Percentiles rank a stretch among this genome's conserved stretches.
Evolutionary conservation across 2,113 vertebrate genomes (phyloP).

Genomic region (Todiramphus chloris): DNA sequence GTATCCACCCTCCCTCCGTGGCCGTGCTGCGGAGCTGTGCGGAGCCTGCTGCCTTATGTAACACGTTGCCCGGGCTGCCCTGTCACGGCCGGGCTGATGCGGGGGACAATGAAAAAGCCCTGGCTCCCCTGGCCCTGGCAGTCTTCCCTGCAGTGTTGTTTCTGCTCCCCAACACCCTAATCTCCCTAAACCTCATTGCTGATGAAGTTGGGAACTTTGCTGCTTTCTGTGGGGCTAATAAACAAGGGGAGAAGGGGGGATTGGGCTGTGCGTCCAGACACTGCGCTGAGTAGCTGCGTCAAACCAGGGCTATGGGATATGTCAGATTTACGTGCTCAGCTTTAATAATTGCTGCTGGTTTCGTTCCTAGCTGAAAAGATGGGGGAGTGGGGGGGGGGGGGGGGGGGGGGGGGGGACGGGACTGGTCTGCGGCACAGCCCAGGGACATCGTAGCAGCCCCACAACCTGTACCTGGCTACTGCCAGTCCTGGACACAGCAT

Average conservation of each 20-base stretch:
- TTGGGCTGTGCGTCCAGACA: constrained; percentile 46
- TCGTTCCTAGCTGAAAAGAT: constrained; percentile 24
- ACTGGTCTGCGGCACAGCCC: neutral
- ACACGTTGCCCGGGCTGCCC: neutral
- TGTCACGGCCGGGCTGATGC: neutral
- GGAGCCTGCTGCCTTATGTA: constrained; percentile 18
- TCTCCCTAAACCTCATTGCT: neutral
- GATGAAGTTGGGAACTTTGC: constrained; percentile 24
- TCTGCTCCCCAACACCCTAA: neutral
- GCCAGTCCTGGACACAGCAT: neutral
- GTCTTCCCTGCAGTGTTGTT: neutral
- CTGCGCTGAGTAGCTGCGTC: constrained; percentile 70
- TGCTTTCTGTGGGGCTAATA: neutral
- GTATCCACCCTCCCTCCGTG: neutral
- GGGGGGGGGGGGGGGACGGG: rapidly evolving
- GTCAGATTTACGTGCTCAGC: constrained; percentile 72
- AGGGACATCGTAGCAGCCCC: neutral
- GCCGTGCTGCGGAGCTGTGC: neutral
- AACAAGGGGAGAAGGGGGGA: neutral
- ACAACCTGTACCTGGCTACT: neutral
- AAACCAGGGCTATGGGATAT: constrained; percentile 55
- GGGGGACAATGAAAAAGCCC: neutral
- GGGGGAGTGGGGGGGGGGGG: rapidly evolving
- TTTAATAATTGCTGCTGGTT: constrained; percentile 75
- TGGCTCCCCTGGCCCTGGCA: neutral